Evolutionary conservation across 2,888 invertebrate species (phyloP), one percentile per base, ranked within the genome.

Genomic region (Danaus chrysippus): DNA sequence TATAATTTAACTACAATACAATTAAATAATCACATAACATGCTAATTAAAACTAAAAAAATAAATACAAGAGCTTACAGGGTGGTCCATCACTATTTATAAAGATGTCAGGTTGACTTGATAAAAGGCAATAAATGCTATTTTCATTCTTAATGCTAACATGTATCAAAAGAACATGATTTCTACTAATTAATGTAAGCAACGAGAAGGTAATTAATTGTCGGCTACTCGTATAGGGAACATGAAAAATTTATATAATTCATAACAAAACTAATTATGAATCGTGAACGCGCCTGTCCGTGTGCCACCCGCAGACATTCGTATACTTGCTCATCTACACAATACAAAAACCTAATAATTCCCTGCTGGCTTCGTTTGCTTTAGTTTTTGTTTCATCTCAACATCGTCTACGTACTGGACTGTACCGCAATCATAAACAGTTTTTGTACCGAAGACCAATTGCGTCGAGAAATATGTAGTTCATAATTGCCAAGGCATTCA

Each of bases 161-260:
- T 80, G 83, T 83, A 46, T 83, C 80, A 78, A 79, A 76, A 76
- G 74, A 78, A 81, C 86, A 81, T 78, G 81, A 80, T 83, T 83
- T 82, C 70, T 73, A 76, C 77, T 88, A 89, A 87, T 88, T 86
- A 89, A 88, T 87, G 82, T 86, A 88, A 89, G 84, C 86, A 77
- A 75, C 79, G 84, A 79, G 78, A 81, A 84, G 84, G 82, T 89
- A 87, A 89, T 88, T 89, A 87, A 89, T 77, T 89, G 88, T 84
- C 83, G 83, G 79, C 82, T 81, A 78, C 80, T 77, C 81, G 78
- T 77, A 81, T 74, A 79, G 78, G 73, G 78, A 77, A 78, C 86
- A 88, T 88, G 86, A 88, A 88, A 87, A 84, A 90, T 89, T 88
- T 86, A 90, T 90, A 83, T 81, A 87, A 87, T 87, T 89, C 89